Evolutionary conservation across 1,140 invertebrate genomes (phyloP).

Genomic region (Chionoecetes opilio): DNA sequence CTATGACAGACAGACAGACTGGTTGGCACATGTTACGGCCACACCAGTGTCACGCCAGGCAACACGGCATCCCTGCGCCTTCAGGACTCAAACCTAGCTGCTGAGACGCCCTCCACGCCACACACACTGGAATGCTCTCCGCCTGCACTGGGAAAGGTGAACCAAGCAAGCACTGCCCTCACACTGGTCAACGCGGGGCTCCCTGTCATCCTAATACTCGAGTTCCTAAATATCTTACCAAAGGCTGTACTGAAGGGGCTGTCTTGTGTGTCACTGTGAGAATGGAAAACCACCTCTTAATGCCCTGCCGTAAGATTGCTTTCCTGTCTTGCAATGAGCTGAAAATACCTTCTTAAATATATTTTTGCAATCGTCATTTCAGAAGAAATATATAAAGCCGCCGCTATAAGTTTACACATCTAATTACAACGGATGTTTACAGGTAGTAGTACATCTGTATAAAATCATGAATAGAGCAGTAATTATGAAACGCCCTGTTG

Average conservation of each 20-base stretch:
- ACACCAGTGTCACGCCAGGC: not conserved
- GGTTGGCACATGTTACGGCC: not conserved
- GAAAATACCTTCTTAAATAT: not conserved
- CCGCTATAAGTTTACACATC: not conserved
- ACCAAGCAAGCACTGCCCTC: not conserved
- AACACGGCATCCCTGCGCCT: not conserved
- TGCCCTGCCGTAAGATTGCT: not conserved
- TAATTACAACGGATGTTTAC: slow-evolving; percentile 5
- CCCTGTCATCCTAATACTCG: not conserved
- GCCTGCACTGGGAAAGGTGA: not conserved
- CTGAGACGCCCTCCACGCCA: not conserved
- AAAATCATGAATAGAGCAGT: not conserved
- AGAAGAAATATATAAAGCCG: not conserved
- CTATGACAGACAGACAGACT: not conserved
- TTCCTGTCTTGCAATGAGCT: slow-evolving; percentile 13
- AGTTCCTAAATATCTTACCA: not conserved
- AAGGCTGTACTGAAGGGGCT: not conserved
- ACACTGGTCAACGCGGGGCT: too few relatives aligned
- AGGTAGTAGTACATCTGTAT: slow-evolving; percentile 16
- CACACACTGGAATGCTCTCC: not conserved
- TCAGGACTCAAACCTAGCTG: not conserved
- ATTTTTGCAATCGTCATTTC: not conserved
- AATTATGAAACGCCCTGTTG: not conserved
- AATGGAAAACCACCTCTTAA: not conserved
- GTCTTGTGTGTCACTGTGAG: not conserved